Evolutionary conservation across 2,888 invertebrate species (phyloP).

Genomic region (Craniophora ligustri): DNA sequence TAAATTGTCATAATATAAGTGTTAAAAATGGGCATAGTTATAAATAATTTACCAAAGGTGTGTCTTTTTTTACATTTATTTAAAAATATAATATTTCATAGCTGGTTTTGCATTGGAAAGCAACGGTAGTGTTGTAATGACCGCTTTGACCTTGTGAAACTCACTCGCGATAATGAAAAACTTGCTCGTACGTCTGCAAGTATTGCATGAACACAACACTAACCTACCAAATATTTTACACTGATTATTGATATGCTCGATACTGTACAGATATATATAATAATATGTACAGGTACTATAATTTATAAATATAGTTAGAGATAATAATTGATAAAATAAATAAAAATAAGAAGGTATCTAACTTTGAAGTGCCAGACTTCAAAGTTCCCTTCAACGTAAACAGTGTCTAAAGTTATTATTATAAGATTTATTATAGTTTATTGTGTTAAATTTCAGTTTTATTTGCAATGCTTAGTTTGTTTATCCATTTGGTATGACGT

Average conservation of each 20-base stretch:
- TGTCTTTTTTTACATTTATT: conserved; percentile 57
- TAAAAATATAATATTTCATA: conserved; percentile 55
- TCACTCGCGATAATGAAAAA: conserved; percentile 83
- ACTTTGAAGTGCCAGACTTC: too few relatives aligned
- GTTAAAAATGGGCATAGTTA: conserved; percentile 81
- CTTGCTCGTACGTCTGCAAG: conserved; percentile 68
- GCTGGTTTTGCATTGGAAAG: conserved; percentile 83
- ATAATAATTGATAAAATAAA: too few relatives aligned
- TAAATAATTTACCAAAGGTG: conserved; percentile 82
- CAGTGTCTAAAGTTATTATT: too few relatives aligned
- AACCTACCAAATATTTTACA: too few relatives aligned
- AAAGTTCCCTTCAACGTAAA: too few relatives aligned
- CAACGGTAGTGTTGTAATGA: conserved; percentile 86
- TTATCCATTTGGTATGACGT: not conserved
- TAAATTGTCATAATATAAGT: conserved; percentile 50
- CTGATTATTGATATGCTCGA: too few relatives aligned
- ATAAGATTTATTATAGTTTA: too few relatives aligned
- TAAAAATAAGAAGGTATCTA: too few relatives aligned
- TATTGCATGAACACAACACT: conserved; percentile 59
- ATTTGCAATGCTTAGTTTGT: not conserved
- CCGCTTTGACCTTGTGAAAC: conserved; percentile 89
- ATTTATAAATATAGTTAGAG: too few relatives aligned
- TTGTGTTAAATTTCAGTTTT: not conserved
- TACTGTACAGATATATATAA: too few relatives aligned
- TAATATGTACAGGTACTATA: too few relatives aligned